These are phyloP conservation scores for Peromyscus polionotus DNA, from an alignment of 2,113 vertebrate species.

Conservation along the genomic window DNA sequence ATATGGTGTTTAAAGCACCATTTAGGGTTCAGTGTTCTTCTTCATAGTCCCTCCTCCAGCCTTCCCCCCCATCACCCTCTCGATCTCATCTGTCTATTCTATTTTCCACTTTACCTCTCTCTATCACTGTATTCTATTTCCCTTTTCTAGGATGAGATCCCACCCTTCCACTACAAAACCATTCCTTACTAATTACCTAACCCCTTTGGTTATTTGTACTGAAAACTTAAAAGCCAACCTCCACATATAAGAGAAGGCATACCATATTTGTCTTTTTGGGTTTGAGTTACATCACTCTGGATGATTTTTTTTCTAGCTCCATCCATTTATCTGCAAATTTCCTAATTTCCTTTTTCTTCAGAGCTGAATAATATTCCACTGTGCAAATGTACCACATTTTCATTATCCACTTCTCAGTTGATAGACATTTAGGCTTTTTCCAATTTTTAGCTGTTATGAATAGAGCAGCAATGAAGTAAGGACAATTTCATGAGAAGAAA, in stretches of 20 bases:
- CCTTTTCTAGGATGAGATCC: background rate
- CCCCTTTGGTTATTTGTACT: background rate
- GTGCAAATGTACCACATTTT: background rate
- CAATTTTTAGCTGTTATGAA: background rate
- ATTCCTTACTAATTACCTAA: background rate
- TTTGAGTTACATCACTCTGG: background rate
- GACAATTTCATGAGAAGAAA: background rate
- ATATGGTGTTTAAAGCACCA: background rate
- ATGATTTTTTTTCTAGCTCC: background rate
- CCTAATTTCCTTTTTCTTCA: background rate
- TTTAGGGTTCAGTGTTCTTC: background rate
- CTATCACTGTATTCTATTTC: background rate
- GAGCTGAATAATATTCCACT: background rate
- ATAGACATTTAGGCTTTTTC: background rate
- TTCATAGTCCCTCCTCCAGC: background rate
- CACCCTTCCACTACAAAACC: background rate
- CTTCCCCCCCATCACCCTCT: background rate
- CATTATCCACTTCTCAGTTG: background rate
- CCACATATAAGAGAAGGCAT: background rate
- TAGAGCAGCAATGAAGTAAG: background rate
- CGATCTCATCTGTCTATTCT: background rate
- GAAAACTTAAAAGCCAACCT: background rate
- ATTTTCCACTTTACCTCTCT: background rate
- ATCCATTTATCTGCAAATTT: background rate
- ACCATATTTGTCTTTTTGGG: background rate